Evolutionary conservation across 2,113 vertebrate genomes (phyloP).

Genomic region (Nycticryphes semicollaris): DNA sequence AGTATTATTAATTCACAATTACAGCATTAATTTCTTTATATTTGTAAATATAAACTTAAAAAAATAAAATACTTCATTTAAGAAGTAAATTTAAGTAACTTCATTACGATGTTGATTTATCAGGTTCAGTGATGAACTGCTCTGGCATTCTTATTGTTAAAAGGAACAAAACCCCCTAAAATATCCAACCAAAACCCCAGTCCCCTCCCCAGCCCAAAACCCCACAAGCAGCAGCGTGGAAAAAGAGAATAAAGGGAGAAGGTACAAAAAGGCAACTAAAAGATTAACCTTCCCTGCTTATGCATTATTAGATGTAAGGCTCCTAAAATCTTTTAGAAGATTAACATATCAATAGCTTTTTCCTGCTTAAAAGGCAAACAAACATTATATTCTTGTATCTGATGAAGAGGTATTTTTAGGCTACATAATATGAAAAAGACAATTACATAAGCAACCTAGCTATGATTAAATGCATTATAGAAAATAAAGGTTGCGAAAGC

Average conservation of each 20-base stretch:
- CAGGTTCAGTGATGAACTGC: background rate
- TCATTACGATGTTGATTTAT: background rate
- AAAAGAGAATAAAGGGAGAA: background rate
- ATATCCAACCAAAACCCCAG: background rate
- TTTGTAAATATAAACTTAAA: background rate
- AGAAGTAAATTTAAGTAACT: background rate
- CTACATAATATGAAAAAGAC: background rate
- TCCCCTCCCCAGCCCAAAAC: background rate
- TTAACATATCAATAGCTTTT: background rate
- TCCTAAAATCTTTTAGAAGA: background rate
- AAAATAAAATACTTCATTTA: background rate
- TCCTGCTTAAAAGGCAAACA: background rate
- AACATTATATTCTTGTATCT: background rate
- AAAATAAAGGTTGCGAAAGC: background rate
- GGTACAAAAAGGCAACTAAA: background rate
- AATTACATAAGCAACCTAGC: background rate
- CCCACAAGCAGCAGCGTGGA: background rate
- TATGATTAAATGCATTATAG: background rate
- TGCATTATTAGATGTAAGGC: background rate
- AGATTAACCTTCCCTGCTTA: background rate
- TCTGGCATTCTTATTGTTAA: background rate
- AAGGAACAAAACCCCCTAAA: background rate
- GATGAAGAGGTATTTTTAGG: background rate
- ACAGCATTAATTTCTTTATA: background rate
- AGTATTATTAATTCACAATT: background rate